Percentiles rank a stretch among this genome's conserved stretches.
These are phyloP conservation scores for Gnathonemus echidnorhynchus DNA, from an alignment of 2,113 vertebrate genomes.

Conservation along the genomic window DNA sequence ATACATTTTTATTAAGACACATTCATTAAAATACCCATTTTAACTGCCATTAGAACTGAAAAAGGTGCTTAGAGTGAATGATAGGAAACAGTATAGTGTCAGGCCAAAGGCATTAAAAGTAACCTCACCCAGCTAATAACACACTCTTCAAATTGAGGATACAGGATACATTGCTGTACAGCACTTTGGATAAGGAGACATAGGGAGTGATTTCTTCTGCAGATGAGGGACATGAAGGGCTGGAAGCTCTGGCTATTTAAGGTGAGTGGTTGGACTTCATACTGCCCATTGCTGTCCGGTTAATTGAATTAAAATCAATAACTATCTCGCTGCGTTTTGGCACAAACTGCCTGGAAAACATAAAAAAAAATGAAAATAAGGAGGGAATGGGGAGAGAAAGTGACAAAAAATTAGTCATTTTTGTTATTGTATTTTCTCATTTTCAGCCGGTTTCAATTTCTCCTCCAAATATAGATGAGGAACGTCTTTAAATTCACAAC, in stretches of 20 bases:
- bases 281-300: slow-evolving; percentile 50
- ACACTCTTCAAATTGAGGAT: background rate
- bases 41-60: background rate
- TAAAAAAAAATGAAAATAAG: background rate
- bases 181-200: background rate
- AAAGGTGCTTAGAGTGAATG: background rate
- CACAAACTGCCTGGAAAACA: slow-evolving; percentile 69
- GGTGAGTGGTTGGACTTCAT: slow-evolving; percentile 49
- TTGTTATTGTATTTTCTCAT: background rate
- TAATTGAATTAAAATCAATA: slow-evolving; percentile 80
- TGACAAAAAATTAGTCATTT: background rate
- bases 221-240: slow-evolving; percentile 4
- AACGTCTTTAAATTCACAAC: slow-evolving; percentile 5
- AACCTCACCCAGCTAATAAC: background rate
- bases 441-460: slow-evolving; percentile 6
- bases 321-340: slow-evolving; percentile 70
- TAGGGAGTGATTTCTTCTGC: background rate
- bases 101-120: background rate
- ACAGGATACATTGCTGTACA: background rate
- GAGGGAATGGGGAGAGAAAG: background rate
- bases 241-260: slow-evolving; percentile 20
- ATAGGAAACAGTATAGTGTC: background rate
- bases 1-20: background rate
- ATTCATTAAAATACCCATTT: background rate
- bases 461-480: background rate